Conservation (phyloP, 2,888 invertebrate species). For the Biston stratarius region DNA sequence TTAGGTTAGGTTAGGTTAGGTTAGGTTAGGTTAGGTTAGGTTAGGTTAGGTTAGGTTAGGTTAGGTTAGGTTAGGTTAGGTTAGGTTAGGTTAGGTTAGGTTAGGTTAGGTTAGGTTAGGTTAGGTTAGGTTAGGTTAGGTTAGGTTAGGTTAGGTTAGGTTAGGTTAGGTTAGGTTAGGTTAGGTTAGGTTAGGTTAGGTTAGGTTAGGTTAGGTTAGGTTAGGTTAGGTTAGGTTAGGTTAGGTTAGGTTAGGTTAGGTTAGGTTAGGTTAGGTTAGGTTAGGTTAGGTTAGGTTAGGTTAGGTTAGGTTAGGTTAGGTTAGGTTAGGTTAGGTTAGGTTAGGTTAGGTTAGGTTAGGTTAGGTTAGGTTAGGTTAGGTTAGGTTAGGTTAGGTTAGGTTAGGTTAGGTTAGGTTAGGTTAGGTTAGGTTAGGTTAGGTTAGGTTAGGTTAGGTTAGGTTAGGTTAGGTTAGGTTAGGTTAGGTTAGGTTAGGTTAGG, state of each 20-base stretch:
- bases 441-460: conserved; percentile 48
- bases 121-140: conserved; percentile 4
- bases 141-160: conserved; percentile 9
- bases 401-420: conserved; percentile 47
- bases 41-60: conserved; percentile 5
- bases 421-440: conserved; percentile 48
- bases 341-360: conserved; percentile 5
- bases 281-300: conserved; percentile 5
- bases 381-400: conserved; percentile 37
- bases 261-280: conserved; percentile 5
- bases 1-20: conserved; percentile 5
- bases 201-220: conserved; percentile 5
- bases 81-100: conserved; percentile 5
- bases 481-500: conserved; percentile 46
- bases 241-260: conserved; percentile 5
- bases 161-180: conserved; percentile 9
- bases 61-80: conserved; percentile 5
- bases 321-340: conserved; percentile 18
- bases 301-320: conserved; percentile 8
- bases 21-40: conserved; percentile 4
- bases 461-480: conserved; percentile 48
- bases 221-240: conserved; percentile 5
- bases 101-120: conserved; percentile 3
- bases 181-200: conserved; percentile 5
- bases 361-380: conserved; percentile 8